Evolutionary conservation across 2,888 invertebrate species (phyloP).

Genomic region (Tetanocera ferruginea): DNA sequence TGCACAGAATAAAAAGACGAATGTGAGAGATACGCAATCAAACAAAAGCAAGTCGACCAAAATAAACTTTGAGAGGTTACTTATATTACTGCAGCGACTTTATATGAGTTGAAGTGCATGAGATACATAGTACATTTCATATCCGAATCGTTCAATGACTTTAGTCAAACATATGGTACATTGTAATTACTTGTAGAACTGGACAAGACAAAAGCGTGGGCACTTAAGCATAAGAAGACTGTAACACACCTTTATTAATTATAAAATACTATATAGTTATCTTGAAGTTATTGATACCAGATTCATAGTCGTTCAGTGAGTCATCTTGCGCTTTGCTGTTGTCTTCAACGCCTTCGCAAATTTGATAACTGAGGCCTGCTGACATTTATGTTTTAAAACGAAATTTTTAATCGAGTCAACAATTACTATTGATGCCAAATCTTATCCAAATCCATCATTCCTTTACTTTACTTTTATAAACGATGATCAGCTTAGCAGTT

Average conservation of each 20-base stretch:
- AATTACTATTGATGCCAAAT: slow-evolving; percentile 57
- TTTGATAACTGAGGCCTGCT: slow-evolving; percentile 7
- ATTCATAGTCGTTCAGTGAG: not conserved
- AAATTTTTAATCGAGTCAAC: slow-evolving; percentile 51
- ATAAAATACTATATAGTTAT: not conserved
- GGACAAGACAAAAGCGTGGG: slow-evolving; percentile 3
- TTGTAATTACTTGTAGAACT: not conserved
- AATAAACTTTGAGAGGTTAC: too few relatives aligned
- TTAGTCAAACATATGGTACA: too few relatives aligned
- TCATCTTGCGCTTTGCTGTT: not conserved
- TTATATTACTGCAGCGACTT: too few relatives aligned
- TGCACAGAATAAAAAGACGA: too few relatives aligned
- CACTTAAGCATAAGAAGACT: not conserved
- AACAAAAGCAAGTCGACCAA: not conserved
- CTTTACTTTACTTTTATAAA: slow-evolving; percentile 42
- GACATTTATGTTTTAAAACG: slow-evolving; percentile 35
- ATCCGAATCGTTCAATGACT: too few relatives aligned
- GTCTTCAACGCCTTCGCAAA: slow-evolving; percentile 45
- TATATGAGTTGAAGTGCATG: too few relatives aligned
- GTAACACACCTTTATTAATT: slow-evolving; percentile 25
- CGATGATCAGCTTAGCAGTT: not conserved
- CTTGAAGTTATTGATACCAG: not conserved
- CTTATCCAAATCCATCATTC: slow-evolving; percentile 27
- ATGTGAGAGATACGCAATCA: not conserved
- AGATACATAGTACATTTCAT: too few relatives aligned